A percentile compares a stretch with the other conserved stretches of the same genome.
Evolutionary conservation across 2,888 invertebrate genomes (phyloP).

Genomic region (Apodemia zela): DNA sequence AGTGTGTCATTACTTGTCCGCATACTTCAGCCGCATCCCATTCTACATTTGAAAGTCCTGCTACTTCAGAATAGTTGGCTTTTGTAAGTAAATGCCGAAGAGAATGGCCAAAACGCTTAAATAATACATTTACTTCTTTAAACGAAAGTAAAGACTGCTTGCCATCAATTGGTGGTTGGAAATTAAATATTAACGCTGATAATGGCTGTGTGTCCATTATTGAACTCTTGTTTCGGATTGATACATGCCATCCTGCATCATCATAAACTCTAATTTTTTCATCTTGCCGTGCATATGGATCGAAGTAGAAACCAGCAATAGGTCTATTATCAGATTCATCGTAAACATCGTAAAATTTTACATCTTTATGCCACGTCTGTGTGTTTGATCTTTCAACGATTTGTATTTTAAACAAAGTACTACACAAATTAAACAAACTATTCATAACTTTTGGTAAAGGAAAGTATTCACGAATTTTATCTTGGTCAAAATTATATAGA

Average conservation of each 20-base stretch:
- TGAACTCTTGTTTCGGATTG: constrained; percentile 86
- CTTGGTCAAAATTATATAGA: constrained; percentile 85
- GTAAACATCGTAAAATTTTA: constrained; percentile 89
- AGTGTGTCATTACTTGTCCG: constrained; percentile 90
- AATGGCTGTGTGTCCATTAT: constrained; percentile 84
- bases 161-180: constrained; percentile 82
- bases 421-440: constrained; percentile 87
- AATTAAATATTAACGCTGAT: constrained; percentile 91
- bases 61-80: constrained; percentile 90
- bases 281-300: constrained; percentile 86
- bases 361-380: constrained; percentile 92
- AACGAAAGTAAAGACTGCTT: constrained; percentile 87
- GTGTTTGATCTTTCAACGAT: constrained; percentile 84
- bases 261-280: constrained; percentile 82
- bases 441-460: constrained; percentile 89
- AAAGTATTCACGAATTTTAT: constrained; percentile 88
- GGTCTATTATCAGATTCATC: constrained; percentile 83
- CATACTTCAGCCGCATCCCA: constrained; percentile 95
- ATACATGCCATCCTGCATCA: constrained; percentile 88
- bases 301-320: constrained; percentile 91
- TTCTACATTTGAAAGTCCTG: constrained; percentile 93
- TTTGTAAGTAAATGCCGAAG: constrained; percentile 92
- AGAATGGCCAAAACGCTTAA: constrained; percentile 92
- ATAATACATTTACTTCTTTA: constrained; percentile 87
- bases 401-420: constrained; percentile 88